phyloP scores from a whole-genome alignment of 2,113 vertebrate species.

The Dascyllus trimaculatus region DNA sequence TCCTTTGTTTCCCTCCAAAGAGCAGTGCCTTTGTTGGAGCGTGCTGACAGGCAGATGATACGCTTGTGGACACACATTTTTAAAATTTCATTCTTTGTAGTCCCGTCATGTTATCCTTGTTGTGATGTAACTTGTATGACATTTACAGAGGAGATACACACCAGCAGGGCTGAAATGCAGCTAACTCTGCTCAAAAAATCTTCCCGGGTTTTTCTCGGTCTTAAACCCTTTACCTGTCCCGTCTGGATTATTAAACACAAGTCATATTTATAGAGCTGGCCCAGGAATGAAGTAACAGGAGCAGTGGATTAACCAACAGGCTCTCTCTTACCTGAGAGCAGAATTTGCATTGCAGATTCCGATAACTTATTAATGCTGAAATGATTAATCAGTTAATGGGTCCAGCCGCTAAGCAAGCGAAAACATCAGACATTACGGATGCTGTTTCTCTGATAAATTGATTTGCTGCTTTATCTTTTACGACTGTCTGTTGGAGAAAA shows the following conservation, averaged over 20 bases:
- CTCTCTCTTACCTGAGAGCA: background rate
- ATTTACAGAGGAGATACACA: slow-evolving; percentile 29
- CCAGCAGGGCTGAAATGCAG: background rate
- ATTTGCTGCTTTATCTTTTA: background rate
- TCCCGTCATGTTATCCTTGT: slow-evolving; percentile 37
- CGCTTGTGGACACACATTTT: slow-evolving; percentile 37
- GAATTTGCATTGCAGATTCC: background rate
- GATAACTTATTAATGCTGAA: background rate
- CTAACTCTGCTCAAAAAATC: background rate
- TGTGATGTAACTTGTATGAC: slow-evolving; percentile 34
- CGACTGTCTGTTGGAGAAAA: no score
- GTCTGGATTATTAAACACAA: slow-evolving; percentile 6
- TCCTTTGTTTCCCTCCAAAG: slow-evolving; percentile 28
- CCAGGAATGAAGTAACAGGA: background rate
- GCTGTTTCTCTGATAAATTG: background rate
- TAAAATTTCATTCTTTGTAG: slow-evolving; percentile 24
- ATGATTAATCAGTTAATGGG: slow-evolving; percentile 3
- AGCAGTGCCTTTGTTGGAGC: slow-evolving; percentile 19
- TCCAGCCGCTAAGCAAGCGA: background rate
- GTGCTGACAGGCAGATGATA: slow-evolving; percentile 15
- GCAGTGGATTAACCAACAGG: slow-evolving; percentile 1
- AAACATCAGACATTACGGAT: background rate
- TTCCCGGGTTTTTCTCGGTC: background rate
- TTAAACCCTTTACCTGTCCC: background rate
- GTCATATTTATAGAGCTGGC: slow-evolving; percentile 4